phyloP scores from a whole-genome alignment of 2,888 invertebrate genomes.

The Volucella inanis region DNA sequence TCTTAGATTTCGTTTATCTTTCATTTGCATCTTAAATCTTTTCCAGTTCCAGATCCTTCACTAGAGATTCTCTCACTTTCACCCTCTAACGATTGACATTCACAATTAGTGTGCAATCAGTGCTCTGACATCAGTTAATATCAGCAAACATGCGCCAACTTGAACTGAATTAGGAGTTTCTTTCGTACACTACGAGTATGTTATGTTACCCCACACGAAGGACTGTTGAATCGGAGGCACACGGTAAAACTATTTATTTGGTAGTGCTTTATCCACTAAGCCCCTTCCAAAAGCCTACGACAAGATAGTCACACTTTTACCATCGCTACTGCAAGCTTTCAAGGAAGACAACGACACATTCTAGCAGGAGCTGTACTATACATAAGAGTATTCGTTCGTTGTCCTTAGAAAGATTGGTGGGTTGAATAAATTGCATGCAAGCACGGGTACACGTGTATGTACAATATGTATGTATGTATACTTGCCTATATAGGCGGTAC shows the following conservation, averaged over 20 bases:
- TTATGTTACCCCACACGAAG: background rate
- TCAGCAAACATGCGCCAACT: slow-evolving; percentile 71
- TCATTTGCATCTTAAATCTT: too few species aligned
- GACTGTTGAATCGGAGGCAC: slow-evolving; percentile 5
- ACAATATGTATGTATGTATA: too few species aligned
- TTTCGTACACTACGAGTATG: background rate
- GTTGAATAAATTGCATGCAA: too few species aligned
- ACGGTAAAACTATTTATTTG: slow-evolving; percentile 54
- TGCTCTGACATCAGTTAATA: slow-evolving; percentile 67
- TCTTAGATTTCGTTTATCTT: too few species aligned
- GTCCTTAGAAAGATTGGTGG: too few species aligned
- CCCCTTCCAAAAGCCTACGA: too few species aligned
- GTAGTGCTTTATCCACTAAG: background rate
- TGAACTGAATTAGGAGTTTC: slow-evolving; percentile 60
- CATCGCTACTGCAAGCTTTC: too few species aligned
- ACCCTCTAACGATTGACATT: slow-evolving; percentile 53
- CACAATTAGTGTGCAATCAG: slow-evolving; percentile 67
- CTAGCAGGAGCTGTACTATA: too few species aligned
- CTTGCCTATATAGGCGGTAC: background rate
- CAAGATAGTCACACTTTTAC: too few species aligned
- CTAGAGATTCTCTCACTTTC: slow-evolving; percentile 22
- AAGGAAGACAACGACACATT: too few species aligned
- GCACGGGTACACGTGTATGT: too few species aligned
- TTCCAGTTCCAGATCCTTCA: background rate
- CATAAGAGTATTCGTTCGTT: too few species aligned